phyloP scores from a whole-genome alignment of 2,888 invertebrate species.

The Perizoma affinitatum region DNA sequence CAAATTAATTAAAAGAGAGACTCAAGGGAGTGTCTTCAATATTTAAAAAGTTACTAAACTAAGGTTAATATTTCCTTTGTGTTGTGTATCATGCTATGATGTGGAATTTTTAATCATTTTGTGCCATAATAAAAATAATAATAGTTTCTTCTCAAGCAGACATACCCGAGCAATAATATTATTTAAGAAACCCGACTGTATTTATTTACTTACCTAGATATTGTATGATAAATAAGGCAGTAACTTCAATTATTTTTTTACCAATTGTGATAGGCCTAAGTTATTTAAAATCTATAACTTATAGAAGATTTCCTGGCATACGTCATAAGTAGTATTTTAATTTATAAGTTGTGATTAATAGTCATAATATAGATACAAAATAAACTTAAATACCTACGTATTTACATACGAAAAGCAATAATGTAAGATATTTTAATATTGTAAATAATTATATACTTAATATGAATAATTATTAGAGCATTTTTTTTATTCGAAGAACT shows the following conservation, averaged over 20 bases:
- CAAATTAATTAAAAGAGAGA: not conserved
- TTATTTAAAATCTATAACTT: not conserved
- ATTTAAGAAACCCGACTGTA: not conserved
- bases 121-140: constrained; percentile 20
- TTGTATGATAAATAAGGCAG: not conserved
- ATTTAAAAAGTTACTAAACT: not conserved
- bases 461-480: too few relatives aligned
- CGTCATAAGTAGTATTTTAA: constrained; percentile 2
- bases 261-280: constrained; percentile 12
- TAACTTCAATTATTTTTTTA: constrained; percentile 5
- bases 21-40: not conserved
- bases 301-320: not conserved
- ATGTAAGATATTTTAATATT: constrained; percentile 26
- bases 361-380: constrained; percentile 15
- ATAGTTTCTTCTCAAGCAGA: too few relatives aligned
- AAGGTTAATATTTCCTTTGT: not conserved
- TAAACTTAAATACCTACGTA: not conserved
- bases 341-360: constrained; percentile 9
- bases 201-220: not conserved
- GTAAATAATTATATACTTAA: constrained; percentile 27
- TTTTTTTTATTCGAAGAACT: too few relatives aligned
- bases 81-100: not conserved
- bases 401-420: constrained; percentile 24
- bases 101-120: constrained; percentile 3
- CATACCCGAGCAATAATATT: too few relatives aligned